Evolutionary conservation across 2,113 vertebrate species (phyloP).

Genomic region (Protobothrops flavoviridis): DNA sequence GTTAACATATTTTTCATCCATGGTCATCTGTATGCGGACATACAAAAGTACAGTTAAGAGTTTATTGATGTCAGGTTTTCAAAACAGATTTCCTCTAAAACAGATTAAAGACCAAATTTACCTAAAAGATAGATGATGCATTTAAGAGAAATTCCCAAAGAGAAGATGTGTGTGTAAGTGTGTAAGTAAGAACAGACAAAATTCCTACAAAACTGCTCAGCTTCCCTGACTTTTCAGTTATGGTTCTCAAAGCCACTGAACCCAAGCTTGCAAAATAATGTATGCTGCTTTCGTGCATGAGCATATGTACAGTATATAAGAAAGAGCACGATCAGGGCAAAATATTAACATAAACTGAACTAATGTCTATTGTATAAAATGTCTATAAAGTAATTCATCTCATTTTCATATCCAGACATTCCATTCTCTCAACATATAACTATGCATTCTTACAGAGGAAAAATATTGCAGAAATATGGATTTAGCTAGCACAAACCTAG

Average conservation of each 20-base stretch:
- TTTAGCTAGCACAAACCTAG: neutral
- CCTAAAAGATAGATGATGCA: neutral
- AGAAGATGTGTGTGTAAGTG: neutral
- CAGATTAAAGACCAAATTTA: neutral
- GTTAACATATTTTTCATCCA: slow-evolving; percentile 99
- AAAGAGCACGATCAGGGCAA: neutral
- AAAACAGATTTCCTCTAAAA: neutral
- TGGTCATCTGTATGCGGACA: slow-evolving; percentile 89
- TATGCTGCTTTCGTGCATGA: neutral
- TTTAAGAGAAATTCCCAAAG: neutral
- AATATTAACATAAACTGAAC: neutral
- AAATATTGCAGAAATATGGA: neutral
- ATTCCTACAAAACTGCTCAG: neutral
- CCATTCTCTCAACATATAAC: neutral
- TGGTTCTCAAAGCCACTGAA: neutral
- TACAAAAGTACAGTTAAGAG: neutral
- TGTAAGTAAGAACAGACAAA: neutral
- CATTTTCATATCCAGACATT: neutral
- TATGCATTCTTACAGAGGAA: neutral
- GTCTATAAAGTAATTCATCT: neutral
- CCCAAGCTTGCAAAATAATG: neutral
- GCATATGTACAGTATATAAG: neutral
- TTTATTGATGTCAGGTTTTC: neutral
- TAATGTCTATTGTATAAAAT: neutral
- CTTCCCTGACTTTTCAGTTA: neutral